These are phyloP conservation scores for Morbakka virulenta DNA, from an alignment of 30 jellyfish, hydroid and myxozoan species.

Conservation along the genomic window DNA sequence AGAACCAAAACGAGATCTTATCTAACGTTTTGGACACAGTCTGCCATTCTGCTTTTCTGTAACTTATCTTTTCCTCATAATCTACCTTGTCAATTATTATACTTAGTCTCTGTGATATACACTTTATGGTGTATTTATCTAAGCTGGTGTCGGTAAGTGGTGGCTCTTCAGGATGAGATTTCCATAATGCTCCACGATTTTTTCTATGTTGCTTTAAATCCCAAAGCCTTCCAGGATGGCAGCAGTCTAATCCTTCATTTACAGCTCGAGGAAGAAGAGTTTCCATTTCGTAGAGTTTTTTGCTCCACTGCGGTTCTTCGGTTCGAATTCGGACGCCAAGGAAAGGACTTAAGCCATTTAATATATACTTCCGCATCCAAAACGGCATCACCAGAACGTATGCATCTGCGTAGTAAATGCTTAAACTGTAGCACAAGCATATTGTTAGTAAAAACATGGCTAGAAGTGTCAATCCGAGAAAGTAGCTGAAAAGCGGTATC, in stretches of 20 bases:
- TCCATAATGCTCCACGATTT: constrained; percentile 38
- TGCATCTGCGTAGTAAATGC: constrained; percentile 82
- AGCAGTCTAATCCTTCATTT: constrained; percentile 45
- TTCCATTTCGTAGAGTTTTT: constrained; percentile 16
- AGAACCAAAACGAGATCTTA: constrained; percentile 62
- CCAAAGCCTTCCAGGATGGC: constrained; percentile 80
- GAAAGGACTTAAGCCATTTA: constrained; percentile 55
- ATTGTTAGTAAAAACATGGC: constrained; percentile 69
- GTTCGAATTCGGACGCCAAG: constrained; percentile 47
- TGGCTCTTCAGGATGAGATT: constrained; percentile 8
- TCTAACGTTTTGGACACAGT: constrained; percentile 64
- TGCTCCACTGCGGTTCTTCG: not conserved
- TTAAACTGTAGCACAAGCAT: constrained; percentile 81
- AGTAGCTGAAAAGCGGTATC: constrained; percentile 80
- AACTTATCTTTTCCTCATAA: constrained; percentile 42
- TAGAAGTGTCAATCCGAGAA: constrained; percentile 64
- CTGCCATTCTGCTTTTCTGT: constrained; percentile 73
- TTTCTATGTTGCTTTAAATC: not conserved
- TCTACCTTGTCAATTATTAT: constrained; percentile 50
- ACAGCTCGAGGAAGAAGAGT: constrained; percentile 12
- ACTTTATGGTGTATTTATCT: constrained; percentile 18
- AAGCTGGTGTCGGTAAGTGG: constrained; percentile 7
- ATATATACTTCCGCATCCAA: constrained; percentile 77
- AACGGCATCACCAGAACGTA: constrained; percentile 73
- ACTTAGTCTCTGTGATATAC: constrained; percentile 17